Conservation (phyloP, 2,113 vertebrate species). For the Anoura caudifer region DNA sequence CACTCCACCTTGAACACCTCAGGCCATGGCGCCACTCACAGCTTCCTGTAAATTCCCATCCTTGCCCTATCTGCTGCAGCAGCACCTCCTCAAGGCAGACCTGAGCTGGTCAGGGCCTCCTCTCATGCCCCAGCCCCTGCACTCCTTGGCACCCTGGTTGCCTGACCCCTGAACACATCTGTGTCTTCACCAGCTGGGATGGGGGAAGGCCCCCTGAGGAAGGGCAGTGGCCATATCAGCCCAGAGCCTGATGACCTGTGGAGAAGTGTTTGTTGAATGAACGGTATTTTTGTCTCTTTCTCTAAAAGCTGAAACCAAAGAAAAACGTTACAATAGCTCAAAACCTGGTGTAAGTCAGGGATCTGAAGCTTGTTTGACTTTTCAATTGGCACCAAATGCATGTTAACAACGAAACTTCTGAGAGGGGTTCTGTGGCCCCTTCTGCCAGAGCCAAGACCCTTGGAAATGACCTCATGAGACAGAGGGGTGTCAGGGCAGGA, state of each 20-base stretch:
- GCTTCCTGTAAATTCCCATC: neutral
- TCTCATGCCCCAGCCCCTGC: neutral
- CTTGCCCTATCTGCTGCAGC: neutral
- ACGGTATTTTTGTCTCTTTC: constrained; percentile 14
- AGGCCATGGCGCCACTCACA: neutral
- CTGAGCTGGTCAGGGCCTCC: neutral
- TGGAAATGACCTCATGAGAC: neutral
- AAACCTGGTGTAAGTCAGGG: constrained; percentile 20
- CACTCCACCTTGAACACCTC: neutral
- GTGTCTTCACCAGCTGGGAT: neutral
- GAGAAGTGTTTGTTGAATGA: neutral
- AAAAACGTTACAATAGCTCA: neutral
- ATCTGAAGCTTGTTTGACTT: neutral
- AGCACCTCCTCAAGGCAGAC: neutral
- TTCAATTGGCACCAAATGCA: neutral
- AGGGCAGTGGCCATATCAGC: neutral
- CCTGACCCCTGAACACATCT: neutral
- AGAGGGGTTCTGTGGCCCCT: neutral
- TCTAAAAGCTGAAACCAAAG: neutral
- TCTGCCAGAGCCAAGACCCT: neutral
- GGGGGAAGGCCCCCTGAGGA: neutral
- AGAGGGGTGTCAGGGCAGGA: neutral
- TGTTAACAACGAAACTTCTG: neutral
- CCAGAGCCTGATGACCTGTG: neutral
- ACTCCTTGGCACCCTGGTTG: neutral